phyloP scores from a whole-genome alignment of 35 echinoderm and acorn worm genomes.

The Ptychodera flava region DNA sequence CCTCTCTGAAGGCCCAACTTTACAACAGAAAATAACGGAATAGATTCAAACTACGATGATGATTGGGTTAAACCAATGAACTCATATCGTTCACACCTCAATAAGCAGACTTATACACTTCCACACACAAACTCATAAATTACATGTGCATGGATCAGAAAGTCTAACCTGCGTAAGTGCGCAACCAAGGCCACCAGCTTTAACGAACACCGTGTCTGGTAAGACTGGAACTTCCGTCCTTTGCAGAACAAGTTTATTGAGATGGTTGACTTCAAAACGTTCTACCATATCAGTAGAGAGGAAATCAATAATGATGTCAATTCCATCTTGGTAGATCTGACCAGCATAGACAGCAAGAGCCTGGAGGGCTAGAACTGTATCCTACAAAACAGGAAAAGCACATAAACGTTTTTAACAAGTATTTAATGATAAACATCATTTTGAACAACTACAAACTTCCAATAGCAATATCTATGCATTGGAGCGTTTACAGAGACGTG shows the following conservation, averaged over 20 bases:
- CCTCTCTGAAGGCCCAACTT: too few relatives aligned
- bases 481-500: too few relatives aligned
- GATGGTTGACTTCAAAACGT: not conserved
- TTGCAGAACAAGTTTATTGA: conserved; percentile 3
- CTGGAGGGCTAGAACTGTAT: not conserved
- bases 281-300: not conserved
- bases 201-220: not conserved
- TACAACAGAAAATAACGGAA: too few relatives aligned
- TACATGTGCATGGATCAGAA: too few relatives aligned
- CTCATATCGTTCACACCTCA: too few relatives aligned
- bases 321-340: not conserved
- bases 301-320: not conserved
- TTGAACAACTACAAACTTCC: too few relatives aligned
- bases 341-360: not conserved
- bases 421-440: too few relatives aligned
- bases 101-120: too few relatives aligned
- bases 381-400: not conserved
- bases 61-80: too few relatives aligned
- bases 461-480: too few relatives aligned
- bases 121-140: too few relatives aligned
- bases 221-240: not conserved
- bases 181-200: not conserved
- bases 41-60: too few relatives aligned
- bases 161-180: conserved; percentile 17
- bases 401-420: not conserved